Base-by-base conservation (phyloP, 2,113 vertebrate species). In the Eonycteris spelaea region DNA sequence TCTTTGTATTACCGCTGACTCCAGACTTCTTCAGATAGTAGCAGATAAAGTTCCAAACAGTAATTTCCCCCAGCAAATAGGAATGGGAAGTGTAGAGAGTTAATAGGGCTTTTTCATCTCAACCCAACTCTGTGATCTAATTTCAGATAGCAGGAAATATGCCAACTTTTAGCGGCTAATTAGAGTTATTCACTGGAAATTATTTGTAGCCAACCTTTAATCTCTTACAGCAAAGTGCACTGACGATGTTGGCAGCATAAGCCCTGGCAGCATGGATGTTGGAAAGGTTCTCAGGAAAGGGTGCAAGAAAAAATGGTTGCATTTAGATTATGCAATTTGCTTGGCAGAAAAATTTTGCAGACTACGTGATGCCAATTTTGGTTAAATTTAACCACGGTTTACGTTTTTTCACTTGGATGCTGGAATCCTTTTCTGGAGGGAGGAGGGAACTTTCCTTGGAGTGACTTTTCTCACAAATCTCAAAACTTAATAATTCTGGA, bases 101-200 rank as follows among this genome's bases (percentile, higher is more conserved):
- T 98, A 98, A 98, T 97, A 98, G 91, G 86, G 33, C 90, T 97
- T 98, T 98, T 98, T 98, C 98, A 97, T 98, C 98, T 98, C 96
- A 97, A 97, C 88, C 83, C 97, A 90, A 94, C 96, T 97, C 97
- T 98, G 97, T 98, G 98, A 98, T 98, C 98, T 98, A 98, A 98
- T 99, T 99, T 98, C 98, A 99, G 98, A 98, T 98, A 98, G 95
- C 95, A 97, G 98, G 97, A 98, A 98, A 98, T 98, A 98, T 98
- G 98, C 98, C 98, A 98, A 97, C 89, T 98, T 98, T 90, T 90
- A 98, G 97, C 59, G 1, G 0, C 98, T 98, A 98, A 99, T 98
- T 99, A 98, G 97, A 98, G 95, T 98, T 98, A 97, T 92, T 96
- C 97, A 98, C 94, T 98, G 97, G 97, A 98, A 98, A 98, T 98